Evolutionary conservation across 2,888 invertebrate genomes (phyloP).

Genomic region (Agrochola lychnidis): DNA sequence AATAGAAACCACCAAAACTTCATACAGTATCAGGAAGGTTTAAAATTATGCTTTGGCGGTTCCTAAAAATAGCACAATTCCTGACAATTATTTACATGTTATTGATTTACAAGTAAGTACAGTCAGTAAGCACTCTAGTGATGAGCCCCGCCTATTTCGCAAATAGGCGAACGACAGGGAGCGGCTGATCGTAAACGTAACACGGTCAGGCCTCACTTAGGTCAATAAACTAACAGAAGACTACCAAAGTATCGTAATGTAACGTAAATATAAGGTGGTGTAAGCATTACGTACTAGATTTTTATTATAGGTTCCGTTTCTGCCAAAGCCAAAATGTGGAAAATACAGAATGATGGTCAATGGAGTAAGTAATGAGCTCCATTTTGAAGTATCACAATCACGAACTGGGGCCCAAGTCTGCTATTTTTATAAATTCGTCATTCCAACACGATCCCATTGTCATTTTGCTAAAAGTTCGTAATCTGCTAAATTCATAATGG

Average conservation of each 20-base stretch:
- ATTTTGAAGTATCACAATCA: not conserved
- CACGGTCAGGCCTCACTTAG: slow-evolving; percentile 46
- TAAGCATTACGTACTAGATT: not conserved
- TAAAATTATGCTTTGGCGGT: too few relatives aligned
- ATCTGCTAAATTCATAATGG: too few relatives aligned
- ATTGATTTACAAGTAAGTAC: slow-evolving; percentile 1
- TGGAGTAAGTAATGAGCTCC: not conserved
- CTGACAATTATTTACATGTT: not conserved
- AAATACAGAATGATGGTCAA: not conserved
- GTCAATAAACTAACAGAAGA: slow-evolving; percentile 50
- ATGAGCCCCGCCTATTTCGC: slow-evolving; percentile 55
- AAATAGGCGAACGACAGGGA: slow-evolving; percentile 49
- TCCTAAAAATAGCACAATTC: too few relatives aligned
- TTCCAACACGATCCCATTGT: too few relatives aligned
- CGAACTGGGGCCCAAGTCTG: too few relatives aligned
- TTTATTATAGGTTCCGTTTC: not conserved
- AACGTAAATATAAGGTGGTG: not conserved
- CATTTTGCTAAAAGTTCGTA: too few relatives aligned
- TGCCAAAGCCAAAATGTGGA: not conserved
- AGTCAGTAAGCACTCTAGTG: slow-evolving; percentile 38
- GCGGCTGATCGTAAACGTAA: slow-evolving; percentile 59
- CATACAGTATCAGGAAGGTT: too few relatives aligned
- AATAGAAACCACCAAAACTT: too few relatives aligned
- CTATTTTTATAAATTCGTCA: too few relatives aligned
- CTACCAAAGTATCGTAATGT: slow-evolving; percentile 16